These are phyloP conservation scores for Drosophila malerkotliana DNA, from an alignment of 1,140 invertebrate genomes.

Conservation along the genomic window DNA sequence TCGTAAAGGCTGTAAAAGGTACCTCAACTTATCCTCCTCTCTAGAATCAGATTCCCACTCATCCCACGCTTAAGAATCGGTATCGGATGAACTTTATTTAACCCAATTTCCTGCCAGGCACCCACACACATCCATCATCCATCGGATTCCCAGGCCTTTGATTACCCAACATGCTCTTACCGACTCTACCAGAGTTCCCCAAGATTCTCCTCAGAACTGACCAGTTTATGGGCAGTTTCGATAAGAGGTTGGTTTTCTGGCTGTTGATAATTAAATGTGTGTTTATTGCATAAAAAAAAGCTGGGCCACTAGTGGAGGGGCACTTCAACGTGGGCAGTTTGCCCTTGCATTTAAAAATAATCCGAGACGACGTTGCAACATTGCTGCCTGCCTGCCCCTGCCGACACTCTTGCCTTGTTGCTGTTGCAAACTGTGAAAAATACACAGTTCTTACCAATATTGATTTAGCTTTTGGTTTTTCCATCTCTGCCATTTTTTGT, in stretches of 20 bases:
- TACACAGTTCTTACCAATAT: constrained; percentile 54
- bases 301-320: neutral
- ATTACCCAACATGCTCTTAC: constrained; percentile 47
- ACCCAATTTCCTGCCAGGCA: constrained; percentile 39
- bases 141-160: constrained; percentile 6
- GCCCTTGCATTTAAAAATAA: constrained; percentile 79
- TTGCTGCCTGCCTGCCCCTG: constrained; percentile 20
- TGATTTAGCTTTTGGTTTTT: constrained; percentile 58
- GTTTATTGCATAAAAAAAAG: constrained; percentile 55
- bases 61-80: constrained; percentile 25
- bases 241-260: constrained; percentile 20
- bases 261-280: constrained; percentile 66
- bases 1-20: neutral
- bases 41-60: constrained; percentile 8
- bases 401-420: neutral
- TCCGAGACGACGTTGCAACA: constrained; percentile 60
- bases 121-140: constrained; percentile 31
- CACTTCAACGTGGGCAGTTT: constrained; percentile 59
- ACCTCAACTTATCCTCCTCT: constrained; percentile 4
- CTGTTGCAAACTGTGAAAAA: constrained; percentile 29
- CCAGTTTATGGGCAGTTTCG: constrained; percentile 43
- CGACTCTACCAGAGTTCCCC: constrained; percentile 21
- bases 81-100: constrained; percentile 38
- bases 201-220: constrained; percentile 25
- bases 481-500: constrained; percentile 3